Evolutionary conservation across 2,113 vertebrate species (phyloP).

Genomic region (Cervus canadensis): DNA sequence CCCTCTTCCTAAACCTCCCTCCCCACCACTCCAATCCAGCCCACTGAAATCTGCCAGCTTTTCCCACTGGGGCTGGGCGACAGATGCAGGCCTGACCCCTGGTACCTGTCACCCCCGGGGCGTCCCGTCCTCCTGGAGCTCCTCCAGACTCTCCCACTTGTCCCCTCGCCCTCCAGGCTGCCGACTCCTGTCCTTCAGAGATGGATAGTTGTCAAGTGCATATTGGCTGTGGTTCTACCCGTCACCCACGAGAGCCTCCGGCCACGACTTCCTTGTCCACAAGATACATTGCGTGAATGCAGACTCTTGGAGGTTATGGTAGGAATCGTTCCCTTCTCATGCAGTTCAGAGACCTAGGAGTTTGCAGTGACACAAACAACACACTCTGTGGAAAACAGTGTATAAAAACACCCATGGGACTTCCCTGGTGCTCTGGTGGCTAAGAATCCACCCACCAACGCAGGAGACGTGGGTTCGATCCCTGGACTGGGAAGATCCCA

Average conservation of each 20-base stretch:
- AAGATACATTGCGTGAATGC: rapidly evolving
- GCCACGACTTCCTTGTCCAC: neutral
- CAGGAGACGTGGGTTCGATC: rapidly evolving
- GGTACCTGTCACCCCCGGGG: neutral
- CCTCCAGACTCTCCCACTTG: neutral
- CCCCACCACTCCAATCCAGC: neutral
- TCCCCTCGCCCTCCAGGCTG: neutral
- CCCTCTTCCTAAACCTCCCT: neutral
- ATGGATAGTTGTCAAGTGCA: rapidly evolving
- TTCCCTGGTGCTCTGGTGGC: neutral
- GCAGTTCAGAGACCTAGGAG: neutral
- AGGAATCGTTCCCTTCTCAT: rapidly evolving
- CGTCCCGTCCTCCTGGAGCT: rapidly evolving
- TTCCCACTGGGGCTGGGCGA: neutral
- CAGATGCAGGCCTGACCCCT: rapidly evolving
- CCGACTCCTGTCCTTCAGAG: rapidly evolving
- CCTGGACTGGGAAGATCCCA: neutral
- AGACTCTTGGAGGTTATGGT: neutral
- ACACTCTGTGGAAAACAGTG: neutral
- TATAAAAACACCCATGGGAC: neutral
- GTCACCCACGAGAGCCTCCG: rapidly evolving
- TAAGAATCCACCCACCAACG: neutral
- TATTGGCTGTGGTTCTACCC: rapidly evolving
- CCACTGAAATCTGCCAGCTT: neutral
- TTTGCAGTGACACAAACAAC: neutral